Base-by-base conservation (phyloP, 2,888 invertebrate species). In the Polymixis flavicincta region DNA sequence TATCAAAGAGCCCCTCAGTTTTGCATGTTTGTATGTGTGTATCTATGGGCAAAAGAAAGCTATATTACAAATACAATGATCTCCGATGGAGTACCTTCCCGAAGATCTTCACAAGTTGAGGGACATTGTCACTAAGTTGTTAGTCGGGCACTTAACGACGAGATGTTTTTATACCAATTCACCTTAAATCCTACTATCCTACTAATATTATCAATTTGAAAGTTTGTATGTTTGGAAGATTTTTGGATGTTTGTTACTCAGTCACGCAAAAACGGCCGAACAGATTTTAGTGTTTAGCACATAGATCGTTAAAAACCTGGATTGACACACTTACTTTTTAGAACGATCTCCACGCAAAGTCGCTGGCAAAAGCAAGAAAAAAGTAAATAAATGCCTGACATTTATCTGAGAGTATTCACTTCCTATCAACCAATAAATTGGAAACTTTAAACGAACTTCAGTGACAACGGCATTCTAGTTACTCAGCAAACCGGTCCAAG, bases 381-480 rank as follows among this genome's bases (percentile, higher is more conserved):
- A 42, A 70, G 5, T 11, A 45, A 17, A 42, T 42, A 28, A n/a
- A 54, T 6, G 50, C 6, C 4, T 17, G 8, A 37, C 1, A 57
- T 45, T 19, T 19, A 60, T 54, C 7, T 59, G 0, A 19, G 13
- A 32, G 13, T n/a, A 28, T 37, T 45, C 19, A 45, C n/a, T 59
- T 28, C 54, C 9, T 25, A n/a, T 28, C 25, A 52, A n/a, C 22
- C 13, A 0, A 67, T 74, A 74, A 71, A 75, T 71, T 32, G 13
- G 8, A 25, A 61, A 68, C 48, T 82, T 71, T 69, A 71, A 85
- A 69, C 65, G 42, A 37, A 67, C 54, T 72, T 22, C 42, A 76
- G 22, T 63, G 71, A 63, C 66, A 82, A 60, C n/a, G 28, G 52
- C 61, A 70, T 68, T 66, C 64, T 71, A 82, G 80, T 75, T 71